A percentile compares a stretch with the other conserved stretches of the same genome.
phyloP scores from a whole-genome alignment of 2,113 vertebrate species.

The Hydropotes inermis region DNA sequence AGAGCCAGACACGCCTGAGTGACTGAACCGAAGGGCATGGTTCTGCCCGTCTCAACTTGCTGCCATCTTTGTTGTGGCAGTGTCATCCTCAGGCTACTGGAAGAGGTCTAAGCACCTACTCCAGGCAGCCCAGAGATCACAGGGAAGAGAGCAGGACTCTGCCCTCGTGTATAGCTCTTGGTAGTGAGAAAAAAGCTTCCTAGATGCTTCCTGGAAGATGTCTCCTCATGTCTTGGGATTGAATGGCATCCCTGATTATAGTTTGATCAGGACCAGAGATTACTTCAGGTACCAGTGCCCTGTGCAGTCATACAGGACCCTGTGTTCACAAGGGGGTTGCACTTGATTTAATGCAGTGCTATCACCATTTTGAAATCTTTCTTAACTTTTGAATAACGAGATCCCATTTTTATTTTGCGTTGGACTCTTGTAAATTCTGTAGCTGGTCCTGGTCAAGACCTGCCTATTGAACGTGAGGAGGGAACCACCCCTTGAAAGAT shows the following conservation, averaged over 20 bases:
- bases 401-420: background rate
- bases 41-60: background rate
- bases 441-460: background rate
- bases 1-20: fast-evolving
- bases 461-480: background rate
- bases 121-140: no score
- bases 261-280: background rate
- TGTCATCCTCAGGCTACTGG: background rate
- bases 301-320: background rate
- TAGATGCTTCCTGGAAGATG: background rate
- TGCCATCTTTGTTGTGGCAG: background rate
- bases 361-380: background rate
- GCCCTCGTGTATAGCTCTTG: background rate
- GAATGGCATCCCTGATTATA: background rate
- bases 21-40: background rate
- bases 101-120: background rate
- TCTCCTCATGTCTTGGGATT: background rate
- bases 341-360: background rate
- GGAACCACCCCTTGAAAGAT: background rate
- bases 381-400: background rate
- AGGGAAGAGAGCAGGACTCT: background rate
- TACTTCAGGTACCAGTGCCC: background rate
- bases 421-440: background rate
- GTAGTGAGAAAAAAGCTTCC: background rate
- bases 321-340: background rate